Base-by-base conservation (phyloP, 2,797 vertebrate genomes). In the Peromyscus nudipes region DNA sequence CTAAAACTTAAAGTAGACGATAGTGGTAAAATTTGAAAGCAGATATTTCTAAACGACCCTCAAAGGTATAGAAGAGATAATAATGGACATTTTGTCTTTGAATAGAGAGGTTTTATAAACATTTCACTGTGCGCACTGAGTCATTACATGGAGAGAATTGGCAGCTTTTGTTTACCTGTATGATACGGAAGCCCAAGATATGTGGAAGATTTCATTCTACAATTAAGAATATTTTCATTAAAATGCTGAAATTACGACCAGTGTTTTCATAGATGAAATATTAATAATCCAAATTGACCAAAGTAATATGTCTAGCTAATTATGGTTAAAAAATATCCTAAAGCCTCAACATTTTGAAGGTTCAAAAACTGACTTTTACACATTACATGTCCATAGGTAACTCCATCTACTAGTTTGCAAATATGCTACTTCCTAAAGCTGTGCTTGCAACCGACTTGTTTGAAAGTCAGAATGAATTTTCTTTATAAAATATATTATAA, bases 391-490 rank as follows among this genome's bases (percentile, higher is more conserved):
- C 65, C 83, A 75, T 81, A 14, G 4, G 76, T 60, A 85, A 64
- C 3, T 34, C 2, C 4, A 71, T 1, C 11, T 27, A 85, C 21
- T 16, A 85, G 49, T 93, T 92, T 94, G 40, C 12, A 88, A 95
- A 83, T 92, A 94, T 11, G 4, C 64, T 84, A 52, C 75, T 52
- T 88, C 88, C 62, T 87, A 62, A 92, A 94, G 71, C 62, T 67
- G 87, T 95, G 34, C 46, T 83, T 91, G 4, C 89, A 95, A 87
- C 52, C 92, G 2, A 0, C 12, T 77, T 85, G 23, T 83, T 85
- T 95, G 67, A 80, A 97, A 88, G 12, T 85, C 23, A 67, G 46
- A 92, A 73, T 90, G 46, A 77, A 69, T 84, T 96, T 90, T 87
- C 37, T 89, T 93, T 3, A 86, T 37, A 77, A 86, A 95, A 82